Percentiles rank a stretch among this genome's conserved stretches.
These are phyloP conservation scores for Leptinotarsa juncta DNA, from an alignment of 2,888 invertebrate genomes.

Conservation along the genomic window DNA sequence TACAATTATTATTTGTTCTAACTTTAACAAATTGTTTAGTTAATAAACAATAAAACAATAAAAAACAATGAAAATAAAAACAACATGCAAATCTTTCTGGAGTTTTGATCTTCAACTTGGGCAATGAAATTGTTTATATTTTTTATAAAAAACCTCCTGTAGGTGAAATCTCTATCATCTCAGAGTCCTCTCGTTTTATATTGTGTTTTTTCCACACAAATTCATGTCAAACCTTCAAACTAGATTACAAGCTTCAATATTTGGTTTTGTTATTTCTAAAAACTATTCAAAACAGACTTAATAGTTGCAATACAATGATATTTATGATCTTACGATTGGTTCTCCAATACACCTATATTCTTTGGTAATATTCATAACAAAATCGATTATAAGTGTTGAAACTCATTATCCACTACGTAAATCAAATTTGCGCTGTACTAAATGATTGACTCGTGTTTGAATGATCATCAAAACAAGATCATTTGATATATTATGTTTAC, in stretches of 20 bases:
- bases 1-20: too few relatives aligned
- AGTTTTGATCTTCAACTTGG: too few relatives aligned
- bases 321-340: not conserved
- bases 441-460: not conserved
- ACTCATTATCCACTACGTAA: not conserved
- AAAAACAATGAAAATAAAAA: too few relatives aligned
- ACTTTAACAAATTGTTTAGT: too few relatives aligned
- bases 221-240: not conserved
- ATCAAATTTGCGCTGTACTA: not conserved
- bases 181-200: too few relatives aligned
- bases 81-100: too few relatives aligned
- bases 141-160: too few relatives aligned
- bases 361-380: not conserved
- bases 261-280: not conserved
- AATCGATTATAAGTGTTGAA: not conserved
- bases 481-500: not conserved
- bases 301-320: not conserved
- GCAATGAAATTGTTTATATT: too few relatives aligned
- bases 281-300: not conserved
- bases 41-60: too few relatives aligned
- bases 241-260: slow-evolving; percentile 1
- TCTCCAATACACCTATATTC: not conserved
- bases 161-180: too few relatives aligned
- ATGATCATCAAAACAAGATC: slow-evolving; percentile 1
- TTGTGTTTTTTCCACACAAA: not conserved